These are phyloP conservation scores for Pomacea canaliculata DNA, from an alignment of 2,888 invertebrate species.

Conservation along the genomic window DNA sequence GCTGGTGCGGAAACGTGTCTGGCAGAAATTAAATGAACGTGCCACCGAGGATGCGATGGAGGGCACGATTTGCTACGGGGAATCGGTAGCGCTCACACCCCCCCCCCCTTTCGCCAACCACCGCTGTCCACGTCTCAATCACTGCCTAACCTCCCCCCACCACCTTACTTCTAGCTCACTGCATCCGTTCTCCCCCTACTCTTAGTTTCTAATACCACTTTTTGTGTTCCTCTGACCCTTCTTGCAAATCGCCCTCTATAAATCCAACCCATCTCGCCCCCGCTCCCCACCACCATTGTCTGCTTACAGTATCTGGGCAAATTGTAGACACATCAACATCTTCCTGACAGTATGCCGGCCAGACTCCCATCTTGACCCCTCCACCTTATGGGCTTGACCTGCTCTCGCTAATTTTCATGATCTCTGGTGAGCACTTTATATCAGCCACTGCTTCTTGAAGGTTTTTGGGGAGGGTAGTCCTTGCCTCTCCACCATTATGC, in stretches of 20 bases:
- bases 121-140: not conserved
- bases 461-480: too few species aligned
- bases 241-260: not conserved
- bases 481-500: too few species aligned
- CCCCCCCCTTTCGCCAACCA: not conserved
- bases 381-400: not conserved
- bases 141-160: too few species aligned
- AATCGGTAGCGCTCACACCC: not conserved
- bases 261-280: not conserved
- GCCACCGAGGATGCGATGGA: slow-evolving; percentile 8
- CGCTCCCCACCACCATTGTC: not conserved
- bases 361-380: not conserved
- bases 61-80: not conserved
- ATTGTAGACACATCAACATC: not conserved
- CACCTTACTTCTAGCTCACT: too few species aligned
- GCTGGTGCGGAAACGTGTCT: not conserved
- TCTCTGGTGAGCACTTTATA: too few species aligned
- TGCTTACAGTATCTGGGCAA: not conserved
- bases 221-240: not conserved
- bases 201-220: not conserved
- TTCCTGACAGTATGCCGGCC: not conserved
- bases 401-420: too few species aligned
- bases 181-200: not conserved
- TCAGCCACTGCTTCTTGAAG: too few species aligned
- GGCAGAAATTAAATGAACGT: slow-evolving; percentile 21